phyloP scores from a whole-genome alignment of 2,888 invertebrate species.

The Acrocyrtus sp. region DNA sequence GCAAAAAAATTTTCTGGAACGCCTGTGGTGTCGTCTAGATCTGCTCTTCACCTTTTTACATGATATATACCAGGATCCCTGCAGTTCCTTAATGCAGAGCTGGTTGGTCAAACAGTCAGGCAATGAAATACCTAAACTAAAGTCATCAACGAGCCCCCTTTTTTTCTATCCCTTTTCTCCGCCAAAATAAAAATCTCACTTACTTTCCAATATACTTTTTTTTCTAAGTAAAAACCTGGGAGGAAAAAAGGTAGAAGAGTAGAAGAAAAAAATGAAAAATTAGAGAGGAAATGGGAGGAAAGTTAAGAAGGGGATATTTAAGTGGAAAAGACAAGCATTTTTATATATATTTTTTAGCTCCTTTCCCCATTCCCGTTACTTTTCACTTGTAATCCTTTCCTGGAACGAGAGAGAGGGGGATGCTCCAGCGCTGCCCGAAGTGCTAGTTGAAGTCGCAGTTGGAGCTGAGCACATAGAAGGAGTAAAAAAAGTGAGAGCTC shows the following conservation, averaged over 20 bases:
- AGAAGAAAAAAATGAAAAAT: conserved; percentile 1
- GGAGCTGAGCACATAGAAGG: neutral
- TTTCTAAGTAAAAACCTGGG: neutral
- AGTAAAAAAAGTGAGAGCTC: conserved; percentile 11
- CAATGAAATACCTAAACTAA: no score
- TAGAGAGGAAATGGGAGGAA: neutral
- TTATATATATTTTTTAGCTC: no score
- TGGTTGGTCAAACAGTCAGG: no score
- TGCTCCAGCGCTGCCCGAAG: no score
- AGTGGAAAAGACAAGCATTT: neutral
- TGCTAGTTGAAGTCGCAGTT: neutral
- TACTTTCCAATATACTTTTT: neutral
- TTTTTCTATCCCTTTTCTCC: conserved; percentile 12
- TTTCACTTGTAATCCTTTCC: no score
- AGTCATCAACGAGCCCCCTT: neutral
- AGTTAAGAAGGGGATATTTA: neutral
- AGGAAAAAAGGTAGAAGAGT: neutral
- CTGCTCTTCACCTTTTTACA: no score
- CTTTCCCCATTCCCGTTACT: no score
- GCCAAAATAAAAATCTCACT: neutral
- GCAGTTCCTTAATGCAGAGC: no score
- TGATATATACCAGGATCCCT: no score
- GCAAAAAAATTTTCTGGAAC: neutral
- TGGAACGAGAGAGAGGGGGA: no score
- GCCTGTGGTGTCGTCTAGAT: neutral